These are phyloP conservation scores for Hydrochoerus hydrochaeris DNA, from an alignment of 2,113 vertebrate genomes.

Conservation along the genomic window DNA sequence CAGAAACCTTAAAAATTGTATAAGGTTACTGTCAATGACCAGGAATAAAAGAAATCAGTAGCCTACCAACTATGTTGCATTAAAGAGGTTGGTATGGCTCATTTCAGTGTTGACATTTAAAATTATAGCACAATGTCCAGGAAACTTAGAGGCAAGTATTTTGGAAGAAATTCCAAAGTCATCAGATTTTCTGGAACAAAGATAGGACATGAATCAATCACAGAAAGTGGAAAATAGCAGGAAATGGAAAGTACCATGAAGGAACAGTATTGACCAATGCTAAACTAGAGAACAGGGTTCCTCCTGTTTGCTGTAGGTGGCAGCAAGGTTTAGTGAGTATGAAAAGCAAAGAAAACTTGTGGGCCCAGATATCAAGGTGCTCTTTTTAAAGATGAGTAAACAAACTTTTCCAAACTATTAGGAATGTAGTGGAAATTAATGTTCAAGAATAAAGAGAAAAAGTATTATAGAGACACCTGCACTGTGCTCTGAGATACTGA, in stretches of 20 bases:
- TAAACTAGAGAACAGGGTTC: neutral
- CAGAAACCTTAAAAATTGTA: neutral
- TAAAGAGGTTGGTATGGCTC: neutral
- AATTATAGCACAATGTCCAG: neutral
- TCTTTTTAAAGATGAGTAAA: neutral
- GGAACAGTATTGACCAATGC: accelerated
- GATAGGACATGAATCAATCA: neutral
- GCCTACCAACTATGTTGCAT: neutral
- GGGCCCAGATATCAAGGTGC: neutral
- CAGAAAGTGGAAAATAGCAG: neutral
- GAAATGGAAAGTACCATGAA: neutral
- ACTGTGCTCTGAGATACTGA: neutral
- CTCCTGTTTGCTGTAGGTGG: neutral
- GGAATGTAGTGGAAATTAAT: neutral
- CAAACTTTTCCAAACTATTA: neutral
- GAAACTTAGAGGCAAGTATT: neutral
- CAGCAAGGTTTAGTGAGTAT: neutral
- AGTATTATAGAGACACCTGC: neutral
- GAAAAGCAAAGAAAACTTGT: neutral
- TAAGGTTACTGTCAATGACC: neutral
- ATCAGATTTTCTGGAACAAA: neutral
- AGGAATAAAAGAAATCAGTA: neutral
- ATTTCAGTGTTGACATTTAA: neutral
- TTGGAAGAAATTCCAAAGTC: neutral
- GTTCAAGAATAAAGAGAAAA: neutral